Percentiles rank a stretch among this genome's conserved stretches.
phyloP scores from a whole-genome alignment of 2,797 vertebrate genomes.

The Microctenopoma steveboyesi region DNA sequence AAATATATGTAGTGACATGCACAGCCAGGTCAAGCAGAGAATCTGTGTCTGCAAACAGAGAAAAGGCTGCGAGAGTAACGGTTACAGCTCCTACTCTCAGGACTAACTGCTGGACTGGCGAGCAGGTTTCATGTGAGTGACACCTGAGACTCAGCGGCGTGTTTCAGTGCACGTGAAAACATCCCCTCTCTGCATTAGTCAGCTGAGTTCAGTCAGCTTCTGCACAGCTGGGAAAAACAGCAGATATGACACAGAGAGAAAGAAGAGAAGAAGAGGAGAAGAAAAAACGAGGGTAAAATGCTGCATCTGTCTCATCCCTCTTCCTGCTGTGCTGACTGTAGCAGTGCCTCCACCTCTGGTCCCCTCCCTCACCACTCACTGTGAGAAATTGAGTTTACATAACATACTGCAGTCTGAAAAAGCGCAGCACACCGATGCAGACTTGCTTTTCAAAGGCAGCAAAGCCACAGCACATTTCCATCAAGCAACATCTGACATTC shows the following conservation, averaged over 20 bases:
- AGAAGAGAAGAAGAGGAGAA: conserved; percentile 10
- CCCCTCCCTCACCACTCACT: conserved; percentile 37
- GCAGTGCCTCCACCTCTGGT: conserved; percentile 43
- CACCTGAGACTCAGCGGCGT: conserved; percentile 10
- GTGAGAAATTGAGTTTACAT: conserved; percentile 72
- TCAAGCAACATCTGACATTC: conserved; percentile 36
- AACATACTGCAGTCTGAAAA: conserved; percentile 79
- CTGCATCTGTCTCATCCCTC: conserved; percentile 66
- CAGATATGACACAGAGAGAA: conserved; percentile 20
- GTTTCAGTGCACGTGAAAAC: conserved; percentile 3
- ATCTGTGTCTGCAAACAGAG: background rate
- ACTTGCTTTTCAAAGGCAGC: conserved; percentile 36
- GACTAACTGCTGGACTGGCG: conserved; percentile 15
- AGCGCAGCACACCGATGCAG: conserved; percentile 58
- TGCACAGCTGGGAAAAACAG: background rate
- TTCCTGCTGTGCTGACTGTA: conserved; percentile 53
- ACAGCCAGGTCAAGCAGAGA: conserved; percentile 5
- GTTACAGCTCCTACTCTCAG: conserved; percentile 1
- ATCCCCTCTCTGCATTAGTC: background rate
- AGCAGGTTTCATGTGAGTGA: conserved; percentile 23
- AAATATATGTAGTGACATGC: background rate
- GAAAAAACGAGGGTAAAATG: conserved; percentile 48
- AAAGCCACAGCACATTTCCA: conserved; percentile 32
- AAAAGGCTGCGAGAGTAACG: background rate
- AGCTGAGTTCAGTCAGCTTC: conserved; percentile 3